Evolutionary conservation across 2,888 invertebrate species (phyloP), one percentile per base, ranked within the genome.

Genomic region (Troglohyphantes excavatus): DNA sequence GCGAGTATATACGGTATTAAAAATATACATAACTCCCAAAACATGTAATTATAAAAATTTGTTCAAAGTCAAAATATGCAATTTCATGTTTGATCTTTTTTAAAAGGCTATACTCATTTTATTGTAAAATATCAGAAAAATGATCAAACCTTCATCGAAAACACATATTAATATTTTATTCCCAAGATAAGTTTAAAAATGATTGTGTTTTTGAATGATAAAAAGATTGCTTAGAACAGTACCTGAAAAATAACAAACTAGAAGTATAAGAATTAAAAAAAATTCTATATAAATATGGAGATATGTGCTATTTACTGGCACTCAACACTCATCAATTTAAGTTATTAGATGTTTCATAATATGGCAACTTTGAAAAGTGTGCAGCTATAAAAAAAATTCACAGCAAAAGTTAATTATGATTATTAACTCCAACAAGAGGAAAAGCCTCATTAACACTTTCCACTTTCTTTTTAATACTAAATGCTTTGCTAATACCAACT

Each of bases 371-470:
- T 53, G 17, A 53, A 9, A 53, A 53, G 53, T 53, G 53, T n/a
- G n/a, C n/a, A n/a, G n/a, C 53, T 17, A 53, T 9, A 13, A n/a
- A 53, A 53, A 53, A 53, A 53, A 2, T n/a, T 11, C 0, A 53
- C 13, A 11, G 1, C 53, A 2, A 53, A 11, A 53, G 53, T n/a
- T 53, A 53, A n/a, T 53, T 53, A n/a, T 53, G 53, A 53, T 53
- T 39, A 39, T 39, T 53, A n/a, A 53, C 53, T n/a, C 53, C 53
- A 53, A 53, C 53, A 5, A 53, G n/a, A 53, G 72, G 78, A 33
- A 61, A 76, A 26, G n/a, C 17, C 17, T 63, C 43, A 63, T 43
- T 78, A 63, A 78, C 26, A n/a, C 21, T 65, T 13, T 78, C 65
- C 7, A n/a, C 63, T 23, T 70, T 61, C 43, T 65, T 53, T 39